Conservation (phyloP, 2,888 invertebrate species). For the Branchipolynoe longqiensis region DNA sequence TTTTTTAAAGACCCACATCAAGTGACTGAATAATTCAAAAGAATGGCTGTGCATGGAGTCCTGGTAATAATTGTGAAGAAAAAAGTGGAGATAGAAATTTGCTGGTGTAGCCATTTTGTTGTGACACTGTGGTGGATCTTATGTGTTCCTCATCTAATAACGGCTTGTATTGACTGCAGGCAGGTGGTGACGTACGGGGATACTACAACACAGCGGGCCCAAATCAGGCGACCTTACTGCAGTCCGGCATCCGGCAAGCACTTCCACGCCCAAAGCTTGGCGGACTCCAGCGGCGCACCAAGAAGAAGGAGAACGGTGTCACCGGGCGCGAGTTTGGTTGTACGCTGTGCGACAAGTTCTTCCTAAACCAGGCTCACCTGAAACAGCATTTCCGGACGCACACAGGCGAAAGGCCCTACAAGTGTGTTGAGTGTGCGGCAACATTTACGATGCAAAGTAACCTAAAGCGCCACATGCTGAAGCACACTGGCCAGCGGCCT, state of each 20-base stretch:
- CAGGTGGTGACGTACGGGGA: not conserved
- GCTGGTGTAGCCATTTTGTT: no score
- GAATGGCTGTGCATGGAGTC: no score
- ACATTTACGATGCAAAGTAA: slow-evolving; percentile 28
- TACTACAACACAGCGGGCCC: not conserved
- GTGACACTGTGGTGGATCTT: no score
- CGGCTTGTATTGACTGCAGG: not conserved
- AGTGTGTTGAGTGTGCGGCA: slow-evolving; percentile 16
- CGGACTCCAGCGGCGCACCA: not conserved
- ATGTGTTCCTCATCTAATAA: no score
- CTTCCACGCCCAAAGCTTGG: not conserved
- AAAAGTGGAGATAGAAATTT: no score
- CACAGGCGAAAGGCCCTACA: slow-evolving; percentile 13
- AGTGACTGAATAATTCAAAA: no score
- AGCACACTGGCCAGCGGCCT: slow-evolving; percentile 28
- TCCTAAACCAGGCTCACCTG: slow-evolving; percentile 32
- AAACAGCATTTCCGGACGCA: slow-evolving; percentile 36
- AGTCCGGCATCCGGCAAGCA: not conserved
- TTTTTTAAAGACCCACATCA: no score
- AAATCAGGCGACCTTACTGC: not conserved
- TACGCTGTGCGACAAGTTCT: slow-evolving; percentile 43
- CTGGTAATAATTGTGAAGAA: no score
- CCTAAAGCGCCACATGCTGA: slow-evolving; percentile 40
- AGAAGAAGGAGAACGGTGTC: slow-evolving; percentile 34
- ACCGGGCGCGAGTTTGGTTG: slow-evolving; percentile 34